Conservation (phyloP, 1,140 invertebrate species). For the Ceratosolen fusciceps region DNA sequence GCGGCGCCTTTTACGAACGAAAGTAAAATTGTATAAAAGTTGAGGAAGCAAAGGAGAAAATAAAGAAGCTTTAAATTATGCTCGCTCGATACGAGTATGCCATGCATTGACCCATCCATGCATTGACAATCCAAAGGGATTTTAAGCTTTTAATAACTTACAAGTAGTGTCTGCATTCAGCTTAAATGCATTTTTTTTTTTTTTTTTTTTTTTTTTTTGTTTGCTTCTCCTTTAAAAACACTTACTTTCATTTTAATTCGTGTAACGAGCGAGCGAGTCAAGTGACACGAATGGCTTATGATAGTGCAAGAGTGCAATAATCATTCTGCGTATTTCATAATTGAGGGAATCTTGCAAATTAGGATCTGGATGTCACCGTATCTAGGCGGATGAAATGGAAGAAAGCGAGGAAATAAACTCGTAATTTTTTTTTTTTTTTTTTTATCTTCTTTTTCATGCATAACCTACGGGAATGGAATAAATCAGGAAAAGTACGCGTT, state of each 20-base stretch:
- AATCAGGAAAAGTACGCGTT: constrained; percentile 28
- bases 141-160: neutral
- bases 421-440: too few relatives aligned
- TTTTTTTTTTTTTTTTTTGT: too few relatives aligned
- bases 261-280: neutral
- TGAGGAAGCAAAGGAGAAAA: neutral
- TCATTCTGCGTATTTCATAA: neutral
- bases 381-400: neutral
- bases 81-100: neutral
- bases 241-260: too few relatives aligned
- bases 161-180: neutral
- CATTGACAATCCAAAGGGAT: neutral
- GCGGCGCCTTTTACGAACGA: neutral
- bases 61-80: neutral
- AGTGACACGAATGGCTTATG: neutral
- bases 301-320: neutral
- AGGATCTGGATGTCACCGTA: neutral
- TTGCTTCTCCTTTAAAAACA: neutral
- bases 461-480: constrained; percentile 4
- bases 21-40: neutral
- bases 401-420: neutral
- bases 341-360: neutral
- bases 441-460: too few relatives aligned
- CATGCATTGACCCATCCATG: too few relatives aligned
- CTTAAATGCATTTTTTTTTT: too few relatives aligned